Conservation (phyloP, 2,797 vertebrate species). For the Aldrovandia affinis region DNA sequence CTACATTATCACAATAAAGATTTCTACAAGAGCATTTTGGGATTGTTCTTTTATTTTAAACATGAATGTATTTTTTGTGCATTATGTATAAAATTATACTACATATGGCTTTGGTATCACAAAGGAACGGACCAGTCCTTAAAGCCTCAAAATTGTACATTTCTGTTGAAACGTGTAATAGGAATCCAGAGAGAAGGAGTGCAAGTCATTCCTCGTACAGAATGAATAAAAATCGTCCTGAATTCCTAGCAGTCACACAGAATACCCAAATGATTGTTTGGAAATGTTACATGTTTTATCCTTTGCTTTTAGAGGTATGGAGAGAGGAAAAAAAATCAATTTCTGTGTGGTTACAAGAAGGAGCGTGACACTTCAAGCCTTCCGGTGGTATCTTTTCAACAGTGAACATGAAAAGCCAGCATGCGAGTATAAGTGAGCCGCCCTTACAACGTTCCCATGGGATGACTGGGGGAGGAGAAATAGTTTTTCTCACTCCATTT, state of each 20-base stretch:
- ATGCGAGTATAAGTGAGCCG: too few species aligned
- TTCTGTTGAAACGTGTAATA: background rate
- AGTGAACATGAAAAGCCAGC: too few species aligned
- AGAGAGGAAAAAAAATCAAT: too few species aligned
- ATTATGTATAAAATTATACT: slow-evolving; percentile 51
- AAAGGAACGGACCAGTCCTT: background rate
- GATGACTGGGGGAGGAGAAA: background rate
- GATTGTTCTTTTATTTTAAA: slow-evolving; percentile 43
- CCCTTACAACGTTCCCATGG: background rate
- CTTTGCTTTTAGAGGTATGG: too few species aligned
- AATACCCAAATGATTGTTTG: background rate
- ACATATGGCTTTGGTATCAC: slow-evolving; percentile 58
- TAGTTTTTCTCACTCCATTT: background rate
- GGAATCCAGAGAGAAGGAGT: background rate
- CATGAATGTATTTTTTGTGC: slow-evolving; percentile 24
- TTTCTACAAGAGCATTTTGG: slow-evolving; percentile 63
- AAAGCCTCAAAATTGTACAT: background rate
- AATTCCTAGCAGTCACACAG: background rate
- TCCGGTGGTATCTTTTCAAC: too few species aligned
- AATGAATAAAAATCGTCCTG: background rate
- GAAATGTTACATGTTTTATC: background rate
- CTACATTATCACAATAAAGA: slow-evolving; percentile 75
- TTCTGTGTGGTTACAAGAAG: too few species aligned
- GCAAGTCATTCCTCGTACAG: background rate
- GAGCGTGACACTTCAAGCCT: too few species aligned